phyloP scores from a whole-genome alignment of 2,113 vertebrate species.

The Phyllopteryx taeniolatus region DNA sequence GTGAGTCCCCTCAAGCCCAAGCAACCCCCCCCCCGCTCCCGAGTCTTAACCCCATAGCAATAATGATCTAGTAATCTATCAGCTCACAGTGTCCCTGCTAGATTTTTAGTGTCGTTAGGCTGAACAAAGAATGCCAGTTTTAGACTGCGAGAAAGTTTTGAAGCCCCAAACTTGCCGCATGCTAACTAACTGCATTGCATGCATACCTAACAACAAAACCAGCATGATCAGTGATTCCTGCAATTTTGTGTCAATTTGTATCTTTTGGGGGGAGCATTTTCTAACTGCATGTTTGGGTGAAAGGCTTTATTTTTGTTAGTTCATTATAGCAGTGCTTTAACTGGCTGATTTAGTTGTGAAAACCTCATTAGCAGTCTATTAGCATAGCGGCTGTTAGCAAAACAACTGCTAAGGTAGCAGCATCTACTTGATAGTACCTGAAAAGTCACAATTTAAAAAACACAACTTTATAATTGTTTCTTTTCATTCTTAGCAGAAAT shows the following conservation, averaged over 20 bases:
- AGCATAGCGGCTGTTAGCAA: too few relatives aligned
- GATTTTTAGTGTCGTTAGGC: not conserved
- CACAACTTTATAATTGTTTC: too few relatives aligned
- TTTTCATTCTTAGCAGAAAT: too few relatives aligned
- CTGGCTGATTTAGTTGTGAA: too few relatives aligned
- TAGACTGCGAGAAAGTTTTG: slow-evolving; percentile 22
- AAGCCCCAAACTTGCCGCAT: slow-evolving; percentile 30
- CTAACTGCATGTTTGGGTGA: slow-evolving; percentile 13
- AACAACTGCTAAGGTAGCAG: too few relatives aligned
- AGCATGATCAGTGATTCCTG: slow-evolving; percentile 32
- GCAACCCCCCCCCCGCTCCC: not conserved
- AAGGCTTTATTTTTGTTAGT: not conserved
- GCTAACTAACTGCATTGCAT: slow-evolving; percentile 50
- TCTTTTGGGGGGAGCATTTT: not conserved
- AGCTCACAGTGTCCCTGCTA: not conserved
- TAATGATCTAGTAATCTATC: not conserved
- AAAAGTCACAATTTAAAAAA: too few relatives aligned
- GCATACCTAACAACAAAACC: slow-evolving; percentile 16
- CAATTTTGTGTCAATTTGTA: not conserved
- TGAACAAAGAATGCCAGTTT: not conserved
- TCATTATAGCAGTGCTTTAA: too few relatives aligned
- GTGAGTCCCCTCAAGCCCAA: slow-evolving; percentile 40
- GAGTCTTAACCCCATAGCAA: not conserved
- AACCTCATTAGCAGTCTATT: too few relatives aligned
- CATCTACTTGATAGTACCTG: too few relatives aligned